Base-by-base conservation (phyloP, 2,888 invertebrate genomes). In the Agrotis ipsilon region DNA sequence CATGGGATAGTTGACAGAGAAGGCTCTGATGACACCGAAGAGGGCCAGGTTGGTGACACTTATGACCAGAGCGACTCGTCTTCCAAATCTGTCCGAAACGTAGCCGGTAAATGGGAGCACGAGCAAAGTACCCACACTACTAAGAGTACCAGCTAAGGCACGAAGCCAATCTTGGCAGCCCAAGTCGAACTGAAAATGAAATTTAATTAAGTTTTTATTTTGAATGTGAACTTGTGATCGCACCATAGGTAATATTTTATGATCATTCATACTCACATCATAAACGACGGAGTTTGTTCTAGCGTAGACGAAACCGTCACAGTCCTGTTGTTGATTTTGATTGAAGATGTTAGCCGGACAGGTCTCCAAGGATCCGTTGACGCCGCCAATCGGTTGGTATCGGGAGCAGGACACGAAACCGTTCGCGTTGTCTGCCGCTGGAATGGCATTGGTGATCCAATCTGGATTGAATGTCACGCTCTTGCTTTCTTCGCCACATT, bases 121-220 rank as follows among this genome's bases (percentile, higher is more conserved):
- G 66, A 98, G 92, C 73, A 98, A 96, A 64, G 97, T 97, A 3
- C 98, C 98, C 57, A 97, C 92, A 84, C 97, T 97, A 91, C 97
- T 97, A 2, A 98, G 92, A 3, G 98, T 98, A 3, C 98, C 98
- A 6, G 98, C 97, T 77, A 98, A 88, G 0, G 97, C 97, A 59
- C 98, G 93, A 84, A 97, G 97, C 98, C 98, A 98, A 76, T 97
- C 96, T 69, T 97, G 96, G 81, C 98, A 98, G 18, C 97, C 97
- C 6, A 98, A 90, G 81, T 96, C 94, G 86, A 97, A 97, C 97
- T 98, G 88, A 21, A 94, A 93, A 84, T 52, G n/a, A 16, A 58
- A 55, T 2, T 7, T 21, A 4, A n/a, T 43, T 62, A n/a, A 43
- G 13, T 14, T 46, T 60, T 68, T 11, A 39, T 39, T 39, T 39